Conservation (phyloP, 2,888 invertebrate species). For the Byasa hedistus region DNA sequence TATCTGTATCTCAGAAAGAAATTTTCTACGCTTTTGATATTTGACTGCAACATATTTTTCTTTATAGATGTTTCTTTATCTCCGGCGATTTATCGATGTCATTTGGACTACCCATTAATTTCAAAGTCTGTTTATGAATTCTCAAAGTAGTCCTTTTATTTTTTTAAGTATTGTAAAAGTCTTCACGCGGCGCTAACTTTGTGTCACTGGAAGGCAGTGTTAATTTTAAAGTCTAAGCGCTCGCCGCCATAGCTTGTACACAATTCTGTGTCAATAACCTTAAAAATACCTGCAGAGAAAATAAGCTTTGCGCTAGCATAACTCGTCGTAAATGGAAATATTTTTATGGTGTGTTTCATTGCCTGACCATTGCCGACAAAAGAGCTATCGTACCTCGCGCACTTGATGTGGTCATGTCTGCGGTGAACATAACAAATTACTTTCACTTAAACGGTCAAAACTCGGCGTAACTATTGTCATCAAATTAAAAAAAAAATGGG, state of each 20-base stretch:
- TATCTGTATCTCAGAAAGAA: too few species aligned
- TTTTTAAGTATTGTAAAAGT: too few species aligned
- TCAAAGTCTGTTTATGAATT: neutral
- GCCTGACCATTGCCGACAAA: conserved; percentile 31
- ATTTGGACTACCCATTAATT: neutral
- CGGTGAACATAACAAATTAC: conserved; percentile 56
- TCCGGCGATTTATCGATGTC: neutral
- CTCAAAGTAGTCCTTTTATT: neutral
- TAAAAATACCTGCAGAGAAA: conserved; percentile 9
- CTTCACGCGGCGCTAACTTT: too few species aligned
- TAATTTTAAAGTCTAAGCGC: conserved; percentile 3
- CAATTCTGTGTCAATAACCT: conserved; percentile 20
- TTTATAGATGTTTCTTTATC: neutral
- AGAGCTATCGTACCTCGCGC: conserved; percentile 50
- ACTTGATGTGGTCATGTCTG: conserved; percentile 49
- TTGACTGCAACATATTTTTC: too few species aligned
- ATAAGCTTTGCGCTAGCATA: conserved; percentile 5
- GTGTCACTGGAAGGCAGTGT: neutral
- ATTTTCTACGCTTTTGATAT: too few species aligned
- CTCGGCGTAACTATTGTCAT: conserved; percentile 43
- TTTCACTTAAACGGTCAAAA: conserved; percentile 57
- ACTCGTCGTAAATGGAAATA: conserved; percentile 20
- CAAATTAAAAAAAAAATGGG: conserved; percentile 45
- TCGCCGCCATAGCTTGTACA: neutral
- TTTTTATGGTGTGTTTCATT: conserved; percentile 23